Percentiles rank a stretch among this genome's conserved stretches.
Conservation (phyloP, 2,113 vertebrate genomes). For the Poecile atricapillus region DNA sequence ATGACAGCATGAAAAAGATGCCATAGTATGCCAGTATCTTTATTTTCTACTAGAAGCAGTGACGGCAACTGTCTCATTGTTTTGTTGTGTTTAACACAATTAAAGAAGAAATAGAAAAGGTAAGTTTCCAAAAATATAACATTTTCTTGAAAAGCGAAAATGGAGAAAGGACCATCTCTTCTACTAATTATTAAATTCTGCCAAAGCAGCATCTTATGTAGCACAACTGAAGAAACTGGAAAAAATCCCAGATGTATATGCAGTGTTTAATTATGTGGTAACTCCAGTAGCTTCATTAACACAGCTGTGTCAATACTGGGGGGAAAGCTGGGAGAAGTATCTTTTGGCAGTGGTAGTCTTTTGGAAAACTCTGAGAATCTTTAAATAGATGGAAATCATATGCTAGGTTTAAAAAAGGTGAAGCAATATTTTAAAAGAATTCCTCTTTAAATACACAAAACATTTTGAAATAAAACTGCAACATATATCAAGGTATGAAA, state of each 20-base stretch:
- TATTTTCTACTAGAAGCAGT: neutral
- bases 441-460: neutral
- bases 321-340: neutral
- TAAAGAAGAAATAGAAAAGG: neutral
- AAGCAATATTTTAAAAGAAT: neutral
- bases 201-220: neutral
- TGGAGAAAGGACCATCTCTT: neutral
- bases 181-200: neutral
- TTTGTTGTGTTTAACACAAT: neutral
- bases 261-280: neutral
- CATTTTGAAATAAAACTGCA: neutral
- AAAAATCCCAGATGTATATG: neutral
- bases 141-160: neutral
- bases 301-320: constrained; percentile 47
- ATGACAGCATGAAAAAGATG: neutral
- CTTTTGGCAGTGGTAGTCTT: neutral
- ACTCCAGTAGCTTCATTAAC: constrained; percentile 31
- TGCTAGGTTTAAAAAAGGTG: neutral
- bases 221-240: neutral
- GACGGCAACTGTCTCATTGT: neutral
- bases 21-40: neutral
- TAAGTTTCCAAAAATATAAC: neutral
- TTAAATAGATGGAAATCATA: neutral
- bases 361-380: neutral
- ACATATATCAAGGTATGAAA: neutral